Evolutionary conservation across 2,888 invertebrate species (phyloP).

Genomic region (Blastobasis adustella): DNA sequence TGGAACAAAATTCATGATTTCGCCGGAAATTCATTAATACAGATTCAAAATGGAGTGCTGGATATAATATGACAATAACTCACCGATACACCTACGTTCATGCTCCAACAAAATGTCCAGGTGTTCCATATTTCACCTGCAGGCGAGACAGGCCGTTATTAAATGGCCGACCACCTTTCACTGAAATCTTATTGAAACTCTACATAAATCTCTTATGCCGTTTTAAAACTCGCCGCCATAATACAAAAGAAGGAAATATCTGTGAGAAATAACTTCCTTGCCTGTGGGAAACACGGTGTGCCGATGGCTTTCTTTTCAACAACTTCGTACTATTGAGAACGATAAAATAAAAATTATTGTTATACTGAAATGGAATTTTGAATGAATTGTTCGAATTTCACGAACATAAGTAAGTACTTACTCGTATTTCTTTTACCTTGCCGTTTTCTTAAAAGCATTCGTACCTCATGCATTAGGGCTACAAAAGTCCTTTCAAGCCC

Average conservation of each 20-base stretch:
- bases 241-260: too few relatives aligned
- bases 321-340: too few relatives aligned
- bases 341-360: too few relatives aligned
- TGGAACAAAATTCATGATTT: too few relatives aligned
- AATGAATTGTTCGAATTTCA: not conserved
- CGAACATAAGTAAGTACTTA: not conserved
- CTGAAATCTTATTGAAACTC: slow-evolving; percentile 7
- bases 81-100: not conserved
- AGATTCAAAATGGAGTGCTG: too few relatives aligned
- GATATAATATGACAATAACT: not conserved
- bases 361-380: not conserved
- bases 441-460: too few relatives aligned
- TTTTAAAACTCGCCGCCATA: not conserved
- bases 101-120: slow-evolving; percentile 2
- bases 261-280: too few relatives aligned
- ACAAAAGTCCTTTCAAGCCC: too few relatives aligned
- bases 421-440: not conserved
- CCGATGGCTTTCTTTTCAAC: too few relatives aligned
- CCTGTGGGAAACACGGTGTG: too few relatives aligned
- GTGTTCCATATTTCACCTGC: slow-evolving; percentile 7
- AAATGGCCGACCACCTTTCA: slow-evolving; percentile 4
- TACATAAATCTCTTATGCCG: not conserved
- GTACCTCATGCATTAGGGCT: too few relatives aligned
- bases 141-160: slow-evolving; percentile 2
- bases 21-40: too few relatives aligned